Conservation (phyloP, 2,113 vertebrate species). For the Equus przewalskii region DNA sequence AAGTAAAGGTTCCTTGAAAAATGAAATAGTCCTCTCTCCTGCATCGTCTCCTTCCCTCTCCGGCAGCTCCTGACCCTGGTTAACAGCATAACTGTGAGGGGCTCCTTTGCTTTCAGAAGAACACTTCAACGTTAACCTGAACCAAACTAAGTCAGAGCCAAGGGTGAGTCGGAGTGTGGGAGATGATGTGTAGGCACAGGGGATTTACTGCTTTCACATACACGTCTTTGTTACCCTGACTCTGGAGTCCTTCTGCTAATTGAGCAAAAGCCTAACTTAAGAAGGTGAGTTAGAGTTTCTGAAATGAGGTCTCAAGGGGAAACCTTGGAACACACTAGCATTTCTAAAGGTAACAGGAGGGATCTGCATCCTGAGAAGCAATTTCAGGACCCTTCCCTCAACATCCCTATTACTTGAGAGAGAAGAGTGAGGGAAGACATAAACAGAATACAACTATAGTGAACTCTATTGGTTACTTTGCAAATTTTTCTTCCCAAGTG, state of each 20-base stretch:
- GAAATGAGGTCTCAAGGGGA: background rate
- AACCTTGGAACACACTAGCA: background rate
- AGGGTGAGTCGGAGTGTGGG: background rate
- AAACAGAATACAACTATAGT: background rate
- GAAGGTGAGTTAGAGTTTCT: background rate
- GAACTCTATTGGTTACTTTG: background rate
- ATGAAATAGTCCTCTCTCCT: background rate
- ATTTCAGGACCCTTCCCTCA: background rate
- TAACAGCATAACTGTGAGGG: background rate
- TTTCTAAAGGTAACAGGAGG: background rate
- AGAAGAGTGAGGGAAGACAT: background rate
- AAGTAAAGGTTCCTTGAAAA: background rate
- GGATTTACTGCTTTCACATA: background rate
- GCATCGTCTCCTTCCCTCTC: background rate
- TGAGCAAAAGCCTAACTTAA: slow-evolving; percentile 7
- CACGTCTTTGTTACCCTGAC: background rate
- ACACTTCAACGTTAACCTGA: background rate
- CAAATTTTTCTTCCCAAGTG: background rate
- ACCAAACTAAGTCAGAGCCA: background rate
- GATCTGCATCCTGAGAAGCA: background rate
- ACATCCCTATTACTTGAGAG: background rate
- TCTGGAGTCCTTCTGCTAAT: background rate
- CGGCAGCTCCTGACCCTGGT: background rate
- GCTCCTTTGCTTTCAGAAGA: background rate
- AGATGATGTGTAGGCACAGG: background rate